A percentile compares a stretch with the other conserved stretches of the same genome.
These are phyloP conservation scores for Globicephala melas DNA, from an alignment of 2,113 vertebrate genomes.

Conservation along the genomic window DNA sequence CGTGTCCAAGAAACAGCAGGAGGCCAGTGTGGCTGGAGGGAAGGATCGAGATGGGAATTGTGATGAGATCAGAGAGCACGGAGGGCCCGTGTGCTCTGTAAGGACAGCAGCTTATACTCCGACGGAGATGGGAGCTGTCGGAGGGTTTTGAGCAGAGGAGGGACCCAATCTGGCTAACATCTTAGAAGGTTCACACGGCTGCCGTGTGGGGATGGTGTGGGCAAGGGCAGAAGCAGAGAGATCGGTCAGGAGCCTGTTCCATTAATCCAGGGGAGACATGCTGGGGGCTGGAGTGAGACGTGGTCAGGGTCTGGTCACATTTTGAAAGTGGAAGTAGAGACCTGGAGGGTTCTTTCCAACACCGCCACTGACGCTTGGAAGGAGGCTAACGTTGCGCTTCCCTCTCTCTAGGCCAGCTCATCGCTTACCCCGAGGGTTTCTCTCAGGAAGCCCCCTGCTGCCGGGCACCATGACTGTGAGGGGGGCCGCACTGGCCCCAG, in stretches of 20 bases:
- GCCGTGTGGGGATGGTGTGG: background rate
- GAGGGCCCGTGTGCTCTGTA: rapidly evolving
- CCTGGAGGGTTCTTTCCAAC: background rate
- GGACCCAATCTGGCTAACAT: background rate
- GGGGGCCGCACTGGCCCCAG: conserved; percentile 78
- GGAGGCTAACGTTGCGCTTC: rapidly evolving
- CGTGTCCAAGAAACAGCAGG: background rate
- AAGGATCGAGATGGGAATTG: background rate
- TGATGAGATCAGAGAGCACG: background rate
- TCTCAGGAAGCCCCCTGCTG: conserved; percentile 60
- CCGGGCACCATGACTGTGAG: conserved; percentile 82
- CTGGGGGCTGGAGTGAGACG: background rate
- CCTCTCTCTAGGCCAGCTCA: conserved; percentile 45
- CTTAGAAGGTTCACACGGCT: background rate
- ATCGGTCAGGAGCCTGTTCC: background rate
- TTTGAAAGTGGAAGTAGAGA: background rate
- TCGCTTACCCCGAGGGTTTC: background rate
- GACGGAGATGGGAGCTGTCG: background rate
- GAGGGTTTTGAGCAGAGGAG: background rate
- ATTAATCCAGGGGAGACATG: rapidly evolving
- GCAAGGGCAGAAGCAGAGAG: background rate
- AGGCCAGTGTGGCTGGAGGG: background rate
- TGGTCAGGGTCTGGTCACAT: background rate
- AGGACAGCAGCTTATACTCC: background rate
- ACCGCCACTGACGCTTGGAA: rapidly evolving